Evolutionary conservation across 2,888 invertebrate species (phyloP), one percentile per base, ranked within the genome.

Genomic region (Plusia festucae): DNA sequence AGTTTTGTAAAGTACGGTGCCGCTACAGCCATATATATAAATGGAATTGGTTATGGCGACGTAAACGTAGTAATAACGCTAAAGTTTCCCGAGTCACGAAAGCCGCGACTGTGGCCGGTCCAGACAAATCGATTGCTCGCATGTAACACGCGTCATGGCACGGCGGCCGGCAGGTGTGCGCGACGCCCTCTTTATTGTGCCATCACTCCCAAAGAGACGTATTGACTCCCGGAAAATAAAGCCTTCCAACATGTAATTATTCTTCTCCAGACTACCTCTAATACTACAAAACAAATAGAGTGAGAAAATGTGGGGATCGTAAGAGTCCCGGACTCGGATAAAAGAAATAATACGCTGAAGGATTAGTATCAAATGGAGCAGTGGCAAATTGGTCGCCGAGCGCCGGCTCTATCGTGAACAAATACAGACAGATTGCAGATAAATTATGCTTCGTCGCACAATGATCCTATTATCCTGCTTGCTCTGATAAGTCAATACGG

Each of bases 81-180:
- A 88, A 91, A 90, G 84, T 89, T 89, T 84, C 74, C 82, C 75
- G 74, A 87, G 90, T 91, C 92, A 92, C 91, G 93, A 86, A 90
- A 87, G 78, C 85, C 82, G 67, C 77, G 70, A 67, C 76, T 73
- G 56, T 78, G 79, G 71, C 71, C 85, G 75, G 90, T 90, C 92
- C 92, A 93, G 92, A 93, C 92, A 85, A 91, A 93, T 93, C 93
- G 93, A 93, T 93, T 90, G 82, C 85, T 85, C 82, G 89, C 83
- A 86, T 87, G 89, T 85, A 81, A 85, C 87, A 88, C 81, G 85
- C 86, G 85, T 87, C 83, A 83, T 76, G 79, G 51, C 60, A 65
- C 76, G 81, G 54, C 34, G 27, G 53, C 20, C 76, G 84, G 84
- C 91, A 92, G 93, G 92, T 93, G 92, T 87, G 79, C 72, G 68